These are phyloP conservation scores for Anguilla megastoma DNA, from an alignment of 2,797 vertebrate species.

Conservation along the genomic window DNA sequence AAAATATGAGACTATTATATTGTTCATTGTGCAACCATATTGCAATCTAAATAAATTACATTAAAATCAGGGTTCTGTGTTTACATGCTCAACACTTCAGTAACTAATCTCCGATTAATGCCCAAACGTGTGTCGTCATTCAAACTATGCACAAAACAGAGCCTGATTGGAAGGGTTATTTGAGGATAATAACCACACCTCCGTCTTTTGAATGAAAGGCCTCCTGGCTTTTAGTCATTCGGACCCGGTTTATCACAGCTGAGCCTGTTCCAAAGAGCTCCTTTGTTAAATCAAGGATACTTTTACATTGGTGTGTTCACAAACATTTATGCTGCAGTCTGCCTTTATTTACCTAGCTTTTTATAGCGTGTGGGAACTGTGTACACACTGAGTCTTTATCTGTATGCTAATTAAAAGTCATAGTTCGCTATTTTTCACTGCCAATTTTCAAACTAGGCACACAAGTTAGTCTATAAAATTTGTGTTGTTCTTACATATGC, in stretches of 20 bases:
- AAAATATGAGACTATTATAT: background rate
- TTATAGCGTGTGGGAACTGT: conserved; percentile 48
- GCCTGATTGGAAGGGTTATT: conserved; percentile 25
- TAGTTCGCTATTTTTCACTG: background rate
- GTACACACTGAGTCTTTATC: conserved; percentile 40
- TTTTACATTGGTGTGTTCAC: conserved; percentile 62
- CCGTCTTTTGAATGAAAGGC: conserved; percentile 48
- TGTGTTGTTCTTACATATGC: background rate
- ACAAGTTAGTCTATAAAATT: background rate
- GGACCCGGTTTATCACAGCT: conserved; percentile 66
- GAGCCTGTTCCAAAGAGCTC: conserved; percentile 64
- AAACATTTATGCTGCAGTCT: conserved; percentile 63
- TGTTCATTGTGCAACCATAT: conserved; percentile 20
- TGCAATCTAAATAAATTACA: conserved; percentile 37
- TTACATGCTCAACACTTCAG: conserved; percentile 24
- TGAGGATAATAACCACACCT: conserved; percentile 47
- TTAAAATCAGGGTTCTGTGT: conserved; percentile 42
- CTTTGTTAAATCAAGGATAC: conserved; percentile 63
- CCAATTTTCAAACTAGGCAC: background rate
- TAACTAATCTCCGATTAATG: conserved; percentile 36
- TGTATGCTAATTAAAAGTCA: conserved; percentile 11
- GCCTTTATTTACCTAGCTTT: conserved; percentile 57
- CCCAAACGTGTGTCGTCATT: conserved; percentile 9
- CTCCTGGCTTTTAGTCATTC: conserved; percentile 44
- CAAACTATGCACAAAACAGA: background rate